Percentiles rank a stretch among this genome's conserved stretches.
These are phyloP conservation scores for Anolis sagrei DNA, from an alignment of 2,113 vertebrate genomes.

Conservation along the genomic window DNA sequence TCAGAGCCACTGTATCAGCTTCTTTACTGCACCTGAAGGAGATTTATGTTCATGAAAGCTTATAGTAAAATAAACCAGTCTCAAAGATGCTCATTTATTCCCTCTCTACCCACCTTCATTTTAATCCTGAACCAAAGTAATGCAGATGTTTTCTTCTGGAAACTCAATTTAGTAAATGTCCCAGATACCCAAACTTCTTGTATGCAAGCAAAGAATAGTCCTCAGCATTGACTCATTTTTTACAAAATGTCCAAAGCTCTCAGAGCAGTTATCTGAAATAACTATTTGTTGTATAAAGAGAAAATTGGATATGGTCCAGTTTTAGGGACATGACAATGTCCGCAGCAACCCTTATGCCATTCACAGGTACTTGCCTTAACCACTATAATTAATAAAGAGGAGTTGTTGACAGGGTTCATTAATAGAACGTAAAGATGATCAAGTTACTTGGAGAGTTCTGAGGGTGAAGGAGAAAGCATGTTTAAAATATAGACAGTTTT, in stretches of 20 bases:
- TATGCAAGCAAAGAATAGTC: neutral
- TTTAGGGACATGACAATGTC: slow-evolving; percentile 10
- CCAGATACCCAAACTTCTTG: neutral
- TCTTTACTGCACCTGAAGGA: too few relatives aligned
- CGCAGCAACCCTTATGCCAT: slow-evolving; percentile 15
- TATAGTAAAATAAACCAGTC: too few relatives aligned
- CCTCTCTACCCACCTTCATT: too few relatives aligned
- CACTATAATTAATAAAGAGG: slow-evolving; percentile 49
- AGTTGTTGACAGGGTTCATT: slow-evolving; percentile 54
- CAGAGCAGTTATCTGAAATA: neutral
- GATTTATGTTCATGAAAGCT: too few relatives aligned
- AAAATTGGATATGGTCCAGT: slow-evolving; percentile 22
- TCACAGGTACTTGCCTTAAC: slow-evolving; percentile 48
- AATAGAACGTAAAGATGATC: slow-evolving; percentile 44
- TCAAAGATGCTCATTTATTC: too few relatives aligned
- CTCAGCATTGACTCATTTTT: neutral
- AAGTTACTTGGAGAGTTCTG: slow-evolving; percentile 20
- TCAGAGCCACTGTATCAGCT: too few relatives aligned
- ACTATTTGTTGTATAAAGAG: neutral
- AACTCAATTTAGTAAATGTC: too few relatives aligned
- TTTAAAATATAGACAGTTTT: slow-evolving; percentile 3
- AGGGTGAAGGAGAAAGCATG: slow-evolving; percentile 40
- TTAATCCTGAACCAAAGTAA: too few relatives aligned
- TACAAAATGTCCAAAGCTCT: too few relatives aligned
- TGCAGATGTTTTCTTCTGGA: too few relatives aligned